These are phyloP conservation scores for Eupsittula cactorum DNA, from an alignment of 2,113 vertebrate genomes.

Conservation along the genomic window DNA sequence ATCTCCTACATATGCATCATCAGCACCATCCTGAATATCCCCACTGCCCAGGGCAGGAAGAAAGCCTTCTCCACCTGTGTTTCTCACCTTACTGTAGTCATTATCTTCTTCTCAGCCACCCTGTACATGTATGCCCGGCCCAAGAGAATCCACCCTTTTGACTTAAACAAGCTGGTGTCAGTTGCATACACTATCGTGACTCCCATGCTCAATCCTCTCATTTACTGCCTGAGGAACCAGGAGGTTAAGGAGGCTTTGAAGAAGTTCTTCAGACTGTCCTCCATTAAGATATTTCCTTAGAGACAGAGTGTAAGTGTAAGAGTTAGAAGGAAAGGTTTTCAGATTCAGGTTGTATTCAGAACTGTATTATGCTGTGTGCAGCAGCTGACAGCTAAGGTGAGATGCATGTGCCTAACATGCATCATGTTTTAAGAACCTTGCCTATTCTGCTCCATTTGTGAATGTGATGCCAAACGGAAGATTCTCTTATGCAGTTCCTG, in stretches of 20 bases:
- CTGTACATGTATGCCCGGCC: slow-evolving; percentile 45
- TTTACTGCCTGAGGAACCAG: slow-evolving; percentile 61
- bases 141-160: neutral
- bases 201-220: slow-evolving; percentile 41
- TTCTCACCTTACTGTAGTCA: slow-evolving; percentile 45
- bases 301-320: neutral
- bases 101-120: slow-evolving; percentile 23
- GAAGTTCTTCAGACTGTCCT: neutral
- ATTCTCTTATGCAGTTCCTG: neutral
- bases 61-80: slow-evolving; percentile 57
- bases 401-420: neutral
- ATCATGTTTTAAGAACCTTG: neutral
- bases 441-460: neutral
- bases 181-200: slow-evolving; percentile 12
- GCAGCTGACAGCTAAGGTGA: neutral
- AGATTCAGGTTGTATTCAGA: neutral
- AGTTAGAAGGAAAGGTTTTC: neutral
- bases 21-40: neutral
- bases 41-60: neutral
- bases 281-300: neutral
- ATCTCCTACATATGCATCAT: slow-evolving; percentile 33
- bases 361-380: neutral
- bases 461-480: neutral
- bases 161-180: slow-evolving; percentile 46
- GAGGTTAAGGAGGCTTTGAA: neutral